Evolutionary conservation across 1,140 invertebrate genomes (phyloP).

Genomic region (Mercenaria mercenaria): DNA sequence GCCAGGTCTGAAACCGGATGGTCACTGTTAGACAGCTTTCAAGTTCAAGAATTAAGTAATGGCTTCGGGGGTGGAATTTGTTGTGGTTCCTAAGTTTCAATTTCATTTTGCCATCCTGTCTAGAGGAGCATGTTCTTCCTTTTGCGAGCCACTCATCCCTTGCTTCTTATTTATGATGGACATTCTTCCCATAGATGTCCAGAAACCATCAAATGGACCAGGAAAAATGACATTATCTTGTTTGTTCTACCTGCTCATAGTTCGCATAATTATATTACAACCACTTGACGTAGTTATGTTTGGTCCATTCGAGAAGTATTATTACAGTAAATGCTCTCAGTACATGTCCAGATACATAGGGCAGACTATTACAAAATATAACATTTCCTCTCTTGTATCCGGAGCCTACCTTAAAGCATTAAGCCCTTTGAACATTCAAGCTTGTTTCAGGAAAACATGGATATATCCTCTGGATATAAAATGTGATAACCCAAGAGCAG

Average conservation of each 20-base stretch:
- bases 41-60: no score
- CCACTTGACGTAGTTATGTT: conserved; percentile 25
- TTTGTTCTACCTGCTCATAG: no score
- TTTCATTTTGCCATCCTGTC: no score
- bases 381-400: no score
- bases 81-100: no score
- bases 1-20: conserved; percentile 12
- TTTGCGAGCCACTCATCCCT: not conserved
- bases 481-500: not conserved
- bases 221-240: no score
- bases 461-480: not conserved
- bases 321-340: not conserved
- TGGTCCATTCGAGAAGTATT: conserved; percentile 37
- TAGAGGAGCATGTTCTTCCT: conserved; percentile 3
- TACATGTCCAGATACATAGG: conserved; percentile 18
- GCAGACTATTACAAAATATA: no score
- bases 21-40: conserved; percentile 13
- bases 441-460: conserved; percentile 1
- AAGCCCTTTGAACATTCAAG: no score
- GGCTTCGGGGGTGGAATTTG: no score
- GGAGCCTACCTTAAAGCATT: no score
- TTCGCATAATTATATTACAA: no score
- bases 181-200: no score
- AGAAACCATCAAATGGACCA: conserved; percentile 32
- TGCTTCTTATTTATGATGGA: conserved; percentile 14